A percentile compares a stretch with the other conserved stretches of the same genome.
phyloP scores from a whole-genome alignment of 2,797 vertebrate genomes.

The Melanitta fusca region DNA sequence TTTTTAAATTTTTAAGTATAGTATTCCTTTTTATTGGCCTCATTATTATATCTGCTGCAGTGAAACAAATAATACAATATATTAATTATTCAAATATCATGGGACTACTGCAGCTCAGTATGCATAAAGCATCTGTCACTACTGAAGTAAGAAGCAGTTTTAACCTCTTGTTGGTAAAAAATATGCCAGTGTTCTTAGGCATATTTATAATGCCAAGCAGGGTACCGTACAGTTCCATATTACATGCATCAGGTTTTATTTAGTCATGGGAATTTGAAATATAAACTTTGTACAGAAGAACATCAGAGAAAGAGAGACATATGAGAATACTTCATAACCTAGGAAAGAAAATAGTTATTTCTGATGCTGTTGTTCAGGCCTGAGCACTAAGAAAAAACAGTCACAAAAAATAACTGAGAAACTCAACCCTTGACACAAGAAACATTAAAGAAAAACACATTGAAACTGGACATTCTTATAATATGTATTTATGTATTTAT shows the following conservation, averaged over 20 bases:
- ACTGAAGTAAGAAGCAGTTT: background rate
- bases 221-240: background rate
- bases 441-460: background rate
- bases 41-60: background rate
- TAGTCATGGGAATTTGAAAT: background rate
- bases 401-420: background rate
- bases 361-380: background rate
- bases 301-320: background rate
- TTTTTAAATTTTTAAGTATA: background rate
- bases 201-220: background rate
- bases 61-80: background rate
- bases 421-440: background rate
- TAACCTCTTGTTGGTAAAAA: background rate
- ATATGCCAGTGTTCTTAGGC: background rate
- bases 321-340: background rate
- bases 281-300: background rate
- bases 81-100: background rate
- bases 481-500: background rate
- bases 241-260: accelerated
- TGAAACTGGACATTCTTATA: background rate
- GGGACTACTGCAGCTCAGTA: background rate
- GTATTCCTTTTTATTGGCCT: background rate
- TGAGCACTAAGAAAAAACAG: background rate
- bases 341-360: background rate
- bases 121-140: background rate